These are phyloP conservation scores for Hippocampus barbouri DNA, from an alignment of 2,113 vertebrate genomes.

Conservation along the genomic window DNA sequence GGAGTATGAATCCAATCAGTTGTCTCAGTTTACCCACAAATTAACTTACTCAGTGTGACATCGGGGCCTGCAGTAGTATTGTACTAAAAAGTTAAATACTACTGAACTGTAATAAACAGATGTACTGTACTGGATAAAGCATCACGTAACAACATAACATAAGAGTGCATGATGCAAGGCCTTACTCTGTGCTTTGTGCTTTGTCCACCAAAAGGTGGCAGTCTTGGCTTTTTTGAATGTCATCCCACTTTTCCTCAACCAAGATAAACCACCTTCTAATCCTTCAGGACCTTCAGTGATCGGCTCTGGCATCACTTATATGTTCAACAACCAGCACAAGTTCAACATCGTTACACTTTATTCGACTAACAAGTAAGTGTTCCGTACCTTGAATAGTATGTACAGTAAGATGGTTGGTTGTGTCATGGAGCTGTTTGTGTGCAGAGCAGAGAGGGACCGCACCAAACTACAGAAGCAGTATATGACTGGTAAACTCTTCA, in stretches of 20 bases:
- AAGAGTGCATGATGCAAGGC: too few relatives aligned
- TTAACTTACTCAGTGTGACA: too few relatives aligned
- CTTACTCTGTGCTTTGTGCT: constrained; percentile 1
- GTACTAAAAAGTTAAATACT: too few relatives aligned
- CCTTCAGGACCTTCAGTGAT: constrained; percentile 40
- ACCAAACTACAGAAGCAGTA: constrained; percentile 77
- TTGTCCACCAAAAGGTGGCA: constrained; percentile 37
- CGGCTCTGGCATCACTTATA: constrained; percentile 66
- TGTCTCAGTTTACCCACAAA: too few relatives aligned
- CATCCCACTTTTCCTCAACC: background rate
- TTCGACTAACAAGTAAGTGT: constrained; percentile 58
- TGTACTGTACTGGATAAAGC: too few relatives aligned
- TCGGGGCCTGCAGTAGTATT: too few relatives aligned
- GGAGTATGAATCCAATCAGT: background rate
- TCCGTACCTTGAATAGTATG: background rate
- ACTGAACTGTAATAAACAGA: too few relatives aligned
- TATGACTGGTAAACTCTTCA: constrained; percentile 84
- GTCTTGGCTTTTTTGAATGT: background rate
- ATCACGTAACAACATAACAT: too few relatives aligned
- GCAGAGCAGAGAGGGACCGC: constrained; percentile 83
- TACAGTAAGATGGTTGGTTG: background rate
- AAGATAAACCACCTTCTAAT: background rate
- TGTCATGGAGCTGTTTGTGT: constrained; percentile 24
- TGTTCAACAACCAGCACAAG: constrained; percentile 62
- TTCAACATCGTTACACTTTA: constrained; percentile 69